Evolutionary conservation across 2,888 invertebrate genomes (phyloP).

Genomic region (Slavum lentiscoides): DNA sequence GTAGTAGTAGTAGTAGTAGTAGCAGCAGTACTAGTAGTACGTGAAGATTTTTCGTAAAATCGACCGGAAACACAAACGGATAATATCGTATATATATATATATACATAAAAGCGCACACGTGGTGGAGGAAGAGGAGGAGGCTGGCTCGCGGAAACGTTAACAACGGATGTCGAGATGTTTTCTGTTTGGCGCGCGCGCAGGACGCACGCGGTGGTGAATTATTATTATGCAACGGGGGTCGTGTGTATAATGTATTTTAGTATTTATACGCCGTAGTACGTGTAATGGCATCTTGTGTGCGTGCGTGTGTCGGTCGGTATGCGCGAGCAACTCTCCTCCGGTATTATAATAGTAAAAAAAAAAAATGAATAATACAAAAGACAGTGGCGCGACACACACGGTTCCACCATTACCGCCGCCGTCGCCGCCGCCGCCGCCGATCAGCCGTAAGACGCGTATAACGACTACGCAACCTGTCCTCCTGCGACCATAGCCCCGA

Average conservation of each 20-base stretch:
- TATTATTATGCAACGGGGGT: slow-evolving; percentile 36
- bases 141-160: slow-evolving; percentile 30
- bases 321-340: background rate
- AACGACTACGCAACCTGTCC: background rate
- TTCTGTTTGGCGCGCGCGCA: background rate
- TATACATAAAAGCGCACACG: background rate
- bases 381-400: slow-evolving; percentile 10
- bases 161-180: slow-evolving; percentile 51
- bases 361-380: slow-evolving; percentile 14
- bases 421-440: too few relatives aligned
- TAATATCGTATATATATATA: background rate
- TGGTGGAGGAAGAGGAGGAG: background rate
- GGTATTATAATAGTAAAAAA: background rate
- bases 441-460: background rate
- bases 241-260: background rate
- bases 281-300: too few relatives aligned
- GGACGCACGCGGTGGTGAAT: background rate
- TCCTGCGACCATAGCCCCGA: slow-evolving; percentile 17
- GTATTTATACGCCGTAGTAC: too few relatives aligned
- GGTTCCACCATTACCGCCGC: slow-evolving; percentile 24
- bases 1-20: too few relatives aligned
- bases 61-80: slow-evolving; percentile 10
- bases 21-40: too few relatives aligned
- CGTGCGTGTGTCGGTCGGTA: background rate
- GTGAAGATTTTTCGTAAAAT: slow-evolving; percentile 10